Base-by-base conservation (phyloP, 2,113 vertebrate genomes). In the Probosciger aterrimus region DNA sequence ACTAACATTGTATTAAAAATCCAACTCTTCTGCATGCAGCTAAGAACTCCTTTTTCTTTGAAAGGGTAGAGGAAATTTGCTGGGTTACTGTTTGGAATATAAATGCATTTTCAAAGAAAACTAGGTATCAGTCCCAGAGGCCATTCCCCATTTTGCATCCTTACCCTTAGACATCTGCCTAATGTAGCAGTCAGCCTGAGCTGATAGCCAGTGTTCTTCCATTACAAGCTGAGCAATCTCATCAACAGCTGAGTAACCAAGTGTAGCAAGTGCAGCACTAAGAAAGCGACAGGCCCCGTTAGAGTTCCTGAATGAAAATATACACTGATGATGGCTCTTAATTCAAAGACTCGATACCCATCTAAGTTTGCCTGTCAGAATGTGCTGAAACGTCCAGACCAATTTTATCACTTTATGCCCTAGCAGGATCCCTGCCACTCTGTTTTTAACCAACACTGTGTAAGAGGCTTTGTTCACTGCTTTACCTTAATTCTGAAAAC, bases 41-140 rank as follows among this genome's bases (percentile, higher is more conserved):
- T 82, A 93, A 92, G 30, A 70, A 77, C 10, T 69, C 0, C 2
- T 76, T 79, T 93, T 73, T 53, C 37, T 65, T 9, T 16, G 49
- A 65, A 76, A 82, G n/a, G 28, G 25, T 30, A 82, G 18, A 76
- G 28, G 25, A 90, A 73, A 91, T 69, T 15, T 91, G 27, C 39
- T 79, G 52, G 27, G 39, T 71, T 91, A 57, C 50, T 79, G 30
- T 3, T 49, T 19, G 11, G 35, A 78, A 68, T 33, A 82, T 9
- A 87, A 85, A 87, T 33, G 25, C 28, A 74, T 94, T 91, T 96
- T 82, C 62, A 65, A 65, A 80, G 91, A 68, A 82, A 91, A 65
- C 18, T 18, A 67, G 52, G 2, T 63, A 67, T n/a, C 44, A 55
- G 2, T 60, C 28, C 57, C 52, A 87, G 77, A 73, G 49, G 73